Conservation (phyloP, 2,797 vertebrate species). For the Gallinago nigripennis region DNA sequence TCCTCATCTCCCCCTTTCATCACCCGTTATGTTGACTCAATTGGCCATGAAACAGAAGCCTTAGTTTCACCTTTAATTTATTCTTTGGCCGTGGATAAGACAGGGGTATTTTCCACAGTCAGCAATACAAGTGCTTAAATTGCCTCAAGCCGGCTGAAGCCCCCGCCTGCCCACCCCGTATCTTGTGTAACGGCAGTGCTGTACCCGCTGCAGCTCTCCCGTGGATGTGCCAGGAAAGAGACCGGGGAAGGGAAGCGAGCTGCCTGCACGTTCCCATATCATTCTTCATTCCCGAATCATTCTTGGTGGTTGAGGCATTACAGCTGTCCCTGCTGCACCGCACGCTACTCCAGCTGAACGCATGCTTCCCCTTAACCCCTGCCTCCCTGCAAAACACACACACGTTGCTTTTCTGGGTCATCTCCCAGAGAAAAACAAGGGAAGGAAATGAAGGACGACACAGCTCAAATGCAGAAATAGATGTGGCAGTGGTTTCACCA, state of each 20-base stretch:
- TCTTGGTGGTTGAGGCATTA: not conserved
- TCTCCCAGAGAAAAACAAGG: not conserved
- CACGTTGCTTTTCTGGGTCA: not conserved
- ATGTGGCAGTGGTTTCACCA: not conserved
- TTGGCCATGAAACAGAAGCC: not conserved
- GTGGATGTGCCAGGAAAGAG: not conserved
- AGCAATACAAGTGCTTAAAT: not conserved
- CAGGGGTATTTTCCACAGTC: not conserved
- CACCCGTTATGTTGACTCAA: accelerated
- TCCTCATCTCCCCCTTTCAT: not conserved
- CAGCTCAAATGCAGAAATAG: not conserved
- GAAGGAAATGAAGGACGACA: not conserved
- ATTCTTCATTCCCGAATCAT: not conserved
- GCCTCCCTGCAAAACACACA: not conserved
- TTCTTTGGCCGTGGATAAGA: not conserved
- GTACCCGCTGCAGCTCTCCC: not conserved
- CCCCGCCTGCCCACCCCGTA: not conserved
- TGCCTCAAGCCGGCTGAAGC: not conserved
- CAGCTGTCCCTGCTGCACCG: not conserved
- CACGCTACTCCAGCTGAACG: not conserved
- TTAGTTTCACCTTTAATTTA: not conserved
- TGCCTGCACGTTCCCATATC: not conserved
- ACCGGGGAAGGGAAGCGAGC: not conserved
- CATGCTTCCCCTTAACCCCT: conserved; percentile 3
- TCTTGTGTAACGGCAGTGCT: not conserved